Conservation (phyloP, 1,140 invertebrate genomes). For the Sycophaga agraensis region DNA sequence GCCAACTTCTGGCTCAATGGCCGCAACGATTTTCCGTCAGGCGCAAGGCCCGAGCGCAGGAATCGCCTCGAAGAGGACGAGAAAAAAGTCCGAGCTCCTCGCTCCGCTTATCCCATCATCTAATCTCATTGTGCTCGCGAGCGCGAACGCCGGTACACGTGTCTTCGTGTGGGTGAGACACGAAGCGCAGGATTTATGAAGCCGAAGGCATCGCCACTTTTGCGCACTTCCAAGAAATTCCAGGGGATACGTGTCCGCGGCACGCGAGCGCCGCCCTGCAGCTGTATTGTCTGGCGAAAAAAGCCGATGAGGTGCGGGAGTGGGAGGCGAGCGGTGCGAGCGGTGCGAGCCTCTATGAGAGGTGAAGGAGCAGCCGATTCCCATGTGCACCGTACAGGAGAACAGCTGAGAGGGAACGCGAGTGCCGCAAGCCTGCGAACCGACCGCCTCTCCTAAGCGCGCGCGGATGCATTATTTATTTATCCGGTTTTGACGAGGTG, state of each 20-base stretch:
- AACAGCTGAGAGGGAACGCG: neutral
- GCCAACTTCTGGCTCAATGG: neutral
- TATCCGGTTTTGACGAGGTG: no score
- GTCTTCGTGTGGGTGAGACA: neutral
- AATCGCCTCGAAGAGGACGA: neutral
- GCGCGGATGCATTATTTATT: constrained; percentile 6
- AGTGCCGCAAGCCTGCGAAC: neutral
- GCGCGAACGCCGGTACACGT: neutral
- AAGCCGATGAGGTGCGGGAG: no score
- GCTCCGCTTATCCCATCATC: neutral
- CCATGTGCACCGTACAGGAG: neutral
- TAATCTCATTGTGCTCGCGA: neutral
- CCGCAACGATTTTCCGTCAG: neutral
- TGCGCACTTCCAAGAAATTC: constrained; percentile 11
- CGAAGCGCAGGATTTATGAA: neutral
- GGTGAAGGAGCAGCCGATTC: constrained; percentile 18
- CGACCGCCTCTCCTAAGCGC: no score
- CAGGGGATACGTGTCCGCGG: neutral
- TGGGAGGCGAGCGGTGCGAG: no score
- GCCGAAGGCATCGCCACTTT: neutral
- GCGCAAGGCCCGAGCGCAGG: neutral
- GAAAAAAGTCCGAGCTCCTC: neutral
- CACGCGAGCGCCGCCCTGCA: no score
- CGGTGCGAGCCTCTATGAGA: constrained; percentile 10
- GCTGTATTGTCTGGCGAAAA: constrained; percentile 7